phyloP scores from a whole-genome alignment of 2,888 invertebrate species.

The Tanypteryx hageni region DNA sequence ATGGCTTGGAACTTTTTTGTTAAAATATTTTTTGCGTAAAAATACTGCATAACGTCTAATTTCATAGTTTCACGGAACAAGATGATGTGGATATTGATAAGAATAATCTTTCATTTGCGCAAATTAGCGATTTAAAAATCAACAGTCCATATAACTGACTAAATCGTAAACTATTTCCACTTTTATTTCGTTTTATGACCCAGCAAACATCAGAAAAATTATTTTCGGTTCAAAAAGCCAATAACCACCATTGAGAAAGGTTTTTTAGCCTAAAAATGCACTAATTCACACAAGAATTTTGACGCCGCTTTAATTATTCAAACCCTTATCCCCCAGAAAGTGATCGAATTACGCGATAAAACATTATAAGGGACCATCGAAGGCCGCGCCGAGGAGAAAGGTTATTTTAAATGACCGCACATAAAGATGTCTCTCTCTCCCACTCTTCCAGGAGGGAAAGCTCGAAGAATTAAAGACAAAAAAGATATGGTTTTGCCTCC shows the following conservation, averaged over 20 bases:
- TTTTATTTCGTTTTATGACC: no score
- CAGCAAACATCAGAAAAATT: no score
- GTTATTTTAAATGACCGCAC: slow-evolving; percentile 14
- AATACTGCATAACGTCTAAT: no score
- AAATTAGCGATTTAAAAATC: no score
- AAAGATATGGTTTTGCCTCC: neutral
- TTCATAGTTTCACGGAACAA: no score
- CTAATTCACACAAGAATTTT: neutral
- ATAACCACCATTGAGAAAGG: neutral
- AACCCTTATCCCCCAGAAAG: slow-evolving; percentile 20
- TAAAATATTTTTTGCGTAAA: no score
- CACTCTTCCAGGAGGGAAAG: neutral
- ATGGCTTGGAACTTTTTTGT: no score
- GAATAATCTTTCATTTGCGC: no score
- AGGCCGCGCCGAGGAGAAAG: neutral
- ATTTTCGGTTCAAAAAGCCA: no score
- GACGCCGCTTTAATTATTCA: slow-evolving; percentile 10
- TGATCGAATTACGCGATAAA: slow-evolving; percentile 19
- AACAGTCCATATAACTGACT: no score
- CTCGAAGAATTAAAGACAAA: neutral
- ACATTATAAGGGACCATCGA: slow-evolving; percentile 6
- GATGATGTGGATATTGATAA: no score
- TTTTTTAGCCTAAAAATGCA: neutral
- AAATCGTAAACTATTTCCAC: no score
- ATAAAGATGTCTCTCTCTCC: slow-evolving; percentile 19